phyloP scores from a whole-genome alignment of 2,797 vertebrate species.

The Philypnodon macrostomus region DNA sequence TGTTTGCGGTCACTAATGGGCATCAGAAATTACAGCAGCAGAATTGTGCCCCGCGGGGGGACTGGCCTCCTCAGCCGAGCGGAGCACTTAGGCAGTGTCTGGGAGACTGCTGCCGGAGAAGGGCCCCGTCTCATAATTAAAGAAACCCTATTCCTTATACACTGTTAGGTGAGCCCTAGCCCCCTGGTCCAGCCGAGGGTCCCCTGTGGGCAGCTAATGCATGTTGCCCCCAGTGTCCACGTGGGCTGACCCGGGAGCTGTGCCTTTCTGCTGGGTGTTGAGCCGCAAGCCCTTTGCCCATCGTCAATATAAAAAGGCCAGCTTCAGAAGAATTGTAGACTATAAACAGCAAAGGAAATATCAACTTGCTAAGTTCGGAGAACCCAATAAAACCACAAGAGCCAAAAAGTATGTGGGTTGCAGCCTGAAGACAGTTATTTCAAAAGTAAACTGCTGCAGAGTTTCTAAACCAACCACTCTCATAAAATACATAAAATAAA shows the following conservation, averaged over 20 bases:
- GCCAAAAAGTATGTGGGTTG: slow-evolving; percentile 39
- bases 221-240: slow-evolving; percentile 62
- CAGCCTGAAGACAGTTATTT: slow-evolving; percentile 36
- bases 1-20: slow-evolving; percentile 81
- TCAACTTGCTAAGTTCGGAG: slow-evolving; percentile 42
- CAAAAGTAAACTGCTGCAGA: slow-evolving; percentile 46
- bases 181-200: slow-evolving; percentile 57
- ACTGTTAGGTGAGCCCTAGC: slow-evolving; percentile 72
- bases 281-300: slow-evolving; percentile 59
- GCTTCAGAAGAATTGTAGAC: slow-evolving; percentile 42
- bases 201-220: slow-evolving; percentile 69
- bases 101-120: slow-evolving; percentile 67
- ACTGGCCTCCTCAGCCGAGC: slow-evolving; percentile 72
- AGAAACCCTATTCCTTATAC: slow-evolving; percentile 78
- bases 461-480: slow-evolving; percentile 30
- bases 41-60: slow-evolving; percentile 72
- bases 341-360: slow-evolving; percentile 49
- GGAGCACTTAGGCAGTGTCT: slow-evolving; percentile 78
- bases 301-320: slow-evolving; percentile 43
- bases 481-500: slow-evolving; percentile 53
- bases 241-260: slow-evolving; percentile 61
- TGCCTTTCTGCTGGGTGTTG: slow-evolving; percentile 62
- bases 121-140: slow-evolving; percentile 75
- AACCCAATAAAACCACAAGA: slow-evolving; percentile 40
- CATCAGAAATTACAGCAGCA: slow-evolving; percentile 77